These are phyloP conservation scores for Cremastinae sp. DNA, from an alignment of 2,888 invertebrate species.

Conservation along the genomic window DNA sequence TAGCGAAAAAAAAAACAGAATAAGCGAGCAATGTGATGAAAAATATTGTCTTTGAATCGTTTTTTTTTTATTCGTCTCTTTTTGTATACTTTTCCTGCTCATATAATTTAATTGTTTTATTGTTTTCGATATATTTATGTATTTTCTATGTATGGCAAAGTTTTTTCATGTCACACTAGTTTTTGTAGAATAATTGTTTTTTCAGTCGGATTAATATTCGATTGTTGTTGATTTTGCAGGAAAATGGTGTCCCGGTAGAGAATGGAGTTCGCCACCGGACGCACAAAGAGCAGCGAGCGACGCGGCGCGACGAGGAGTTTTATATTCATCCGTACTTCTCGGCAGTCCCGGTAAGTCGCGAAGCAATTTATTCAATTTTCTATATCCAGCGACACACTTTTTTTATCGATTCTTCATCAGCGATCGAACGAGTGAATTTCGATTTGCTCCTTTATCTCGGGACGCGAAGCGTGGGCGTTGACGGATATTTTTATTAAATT, in stretches of 20 bases:
- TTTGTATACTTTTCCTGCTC: no score
- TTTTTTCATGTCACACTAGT: background rate
- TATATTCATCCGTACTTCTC: slow-evolving; percentile 95
- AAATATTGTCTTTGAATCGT: no score
- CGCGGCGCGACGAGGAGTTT: slow-evolving; percentile 90
- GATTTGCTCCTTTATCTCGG: background rate
- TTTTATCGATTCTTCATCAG: no score
- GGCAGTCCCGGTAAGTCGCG: slow-evolving; percentile 92
- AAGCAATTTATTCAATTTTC: background rate
- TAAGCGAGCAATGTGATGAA: no score
- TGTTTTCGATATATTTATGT: no score
- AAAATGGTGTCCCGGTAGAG: slow-evolving; percentile 95
- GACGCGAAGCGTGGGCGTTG: background rate
- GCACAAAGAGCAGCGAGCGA: slow-evolving; percentile 86
- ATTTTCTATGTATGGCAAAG: no score
- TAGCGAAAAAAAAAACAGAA: slow-evolving; percentile 1
- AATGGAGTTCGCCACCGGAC: slow-evolving; percentile 94
- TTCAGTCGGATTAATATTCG: slow-evolving; percentile 19
- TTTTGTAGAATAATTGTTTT: background rate
- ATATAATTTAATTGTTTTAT: no score
- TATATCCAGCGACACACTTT: no score
- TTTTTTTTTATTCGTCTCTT: no score
- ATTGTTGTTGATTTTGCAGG: slow-evolving; percentile 84
- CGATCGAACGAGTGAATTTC: background rate
- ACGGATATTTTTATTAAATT: slow-evolving; percentile 2